These are phyloP conservation scores for Andrena haemorrhoa DNA, from an alignment of 2,888 invertebrate species.

Conservation along the genomic window DNA sequence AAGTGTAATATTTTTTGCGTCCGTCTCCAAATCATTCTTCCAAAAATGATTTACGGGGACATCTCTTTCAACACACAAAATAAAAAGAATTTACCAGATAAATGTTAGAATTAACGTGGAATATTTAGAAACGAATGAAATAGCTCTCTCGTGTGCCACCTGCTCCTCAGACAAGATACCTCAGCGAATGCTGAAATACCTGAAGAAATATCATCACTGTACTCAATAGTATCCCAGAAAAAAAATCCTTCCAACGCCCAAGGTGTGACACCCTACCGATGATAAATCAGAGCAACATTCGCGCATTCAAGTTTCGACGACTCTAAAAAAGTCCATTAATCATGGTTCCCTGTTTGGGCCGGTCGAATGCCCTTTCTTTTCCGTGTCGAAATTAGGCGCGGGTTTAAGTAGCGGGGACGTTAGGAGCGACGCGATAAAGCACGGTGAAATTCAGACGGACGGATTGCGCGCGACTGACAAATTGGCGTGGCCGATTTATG, in stretches of 20 bases:
- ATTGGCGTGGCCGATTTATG: slow-evolving; percentile 77
- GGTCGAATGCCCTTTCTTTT: slow-evolving; percentile 39
- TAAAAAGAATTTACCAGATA: no score
- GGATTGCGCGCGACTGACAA: slow-evolving; percentile 73
- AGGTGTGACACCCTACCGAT: neutral
- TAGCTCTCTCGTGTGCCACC: no score
- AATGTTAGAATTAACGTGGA: no score
- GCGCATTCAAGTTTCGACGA: neutral
- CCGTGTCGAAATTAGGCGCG: slow-evolving; percentile 52
- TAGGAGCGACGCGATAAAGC: slow-evolving; percentile 69
- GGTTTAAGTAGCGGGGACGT: slow-evolving; percentile 53
- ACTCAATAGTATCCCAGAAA: no score
- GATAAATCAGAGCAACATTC: slow-evolving; percentile 1
- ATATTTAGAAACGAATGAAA: no score
- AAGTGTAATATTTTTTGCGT: no score
- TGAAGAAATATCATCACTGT: no score
- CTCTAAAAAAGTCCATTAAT: slow-evolving; percentile 54
- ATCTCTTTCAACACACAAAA: no score
- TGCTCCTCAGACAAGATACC: no score
- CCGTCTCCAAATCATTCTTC: no score
- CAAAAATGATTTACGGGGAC: no score
- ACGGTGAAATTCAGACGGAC: slow-evolving; percentile 72
- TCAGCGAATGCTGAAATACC: no score
- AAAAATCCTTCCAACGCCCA: neutral
- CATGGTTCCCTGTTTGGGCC: slow-evolving; percentile 8